Evolutionary conservation across 2,113 vertebrate genomes (phyloP).

Genomic region (Himantopus leucocephalus): DNA sequence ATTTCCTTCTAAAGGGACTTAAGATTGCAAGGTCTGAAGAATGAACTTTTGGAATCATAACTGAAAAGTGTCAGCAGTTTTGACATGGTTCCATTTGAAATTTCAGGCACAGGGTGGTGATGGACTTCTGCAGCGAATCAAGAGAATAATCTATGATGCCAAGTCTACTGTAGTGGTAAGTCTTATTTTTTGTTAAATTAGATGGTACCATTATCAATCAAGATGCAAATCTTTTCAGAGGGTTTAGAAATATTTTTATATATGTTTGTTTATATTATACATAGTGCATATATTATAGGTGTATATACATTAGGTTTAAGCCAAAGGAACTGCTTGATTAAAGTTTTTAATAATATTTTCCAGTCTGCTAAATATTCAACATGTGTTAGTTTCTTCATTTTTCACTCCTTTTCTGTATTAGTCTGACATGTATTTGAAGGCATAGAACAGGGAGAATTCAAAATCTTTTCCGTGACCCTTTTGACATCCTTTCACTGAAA

Average conservation of each 20-base stretch:
- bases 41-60: conserved; percentile 54
- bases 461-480: background rate
- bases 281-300: background rate
- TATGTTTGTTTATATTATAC: background rate
- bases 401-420: background rate
- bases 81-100: conserved; percentile 49
- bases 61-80: conserved; percentile 52
- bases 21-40: conserved; percentile 57
- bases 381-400: background rate
- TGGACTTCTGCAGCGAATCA: conserved; percentile 90
- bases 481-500: background rate
- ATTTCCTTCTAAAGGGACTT: conserved; percentile 53
- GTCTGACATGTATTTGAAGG: background rate
- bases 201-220: background rate
- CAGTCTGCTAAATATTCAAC: background rate
- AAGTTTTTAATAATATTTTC: background rate
- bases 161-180: conserved; percentile 92
- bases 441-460: background rate
- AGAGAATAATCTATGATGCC: conserved; percentile 90
- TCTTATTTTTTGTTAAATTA: background rate
- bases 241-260: background rate
- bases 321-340: background rate
- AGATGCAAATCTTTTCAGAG: background rate
- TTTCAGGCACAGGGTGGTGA: conserved; percentile 95
- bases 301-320: background rate